Conservation (phyloP, 2,888 invertebrate species). For the Piscicola geometra region DNA sequence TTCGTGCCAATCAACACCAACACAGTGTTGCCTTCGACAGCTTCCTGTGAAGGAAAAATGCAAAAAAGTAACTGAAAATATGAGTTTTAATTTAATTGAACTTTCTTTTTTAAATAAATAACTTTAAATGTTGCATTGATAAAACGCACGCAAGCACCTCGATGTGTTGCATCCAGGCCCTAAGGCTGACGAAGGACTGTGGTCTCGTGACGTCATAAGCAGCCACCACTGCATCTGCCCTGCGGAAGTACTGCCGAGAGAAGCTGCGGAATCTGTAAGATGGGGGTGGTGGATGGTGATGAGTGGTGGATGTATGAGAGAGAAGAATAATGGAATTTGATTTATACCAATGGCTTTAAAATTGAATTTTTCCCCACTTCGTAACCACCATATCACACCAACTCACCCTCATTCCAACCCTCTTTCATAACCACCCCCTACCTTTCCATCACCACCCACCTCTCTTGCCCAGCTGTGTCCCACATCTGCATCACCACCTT, state of each 20-base stretch:
- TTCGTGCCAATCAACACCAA: constrained; percentile 60
- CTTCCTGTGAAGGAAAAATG: constrained; percentile 47
- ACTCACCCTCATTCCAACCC: too few relatives aligned
- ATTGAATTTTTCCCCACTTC: too few relatives aligned
- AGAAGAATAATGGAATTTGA: too few relatives aligned
- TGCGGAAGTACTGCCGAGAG: constrained; percentile 36
- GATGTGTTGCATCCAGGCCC: constrained; percentile 33
- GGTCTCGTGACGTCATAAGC: constrained; percentile 32
- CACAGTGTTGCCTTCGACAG: constrained; percentile 56
- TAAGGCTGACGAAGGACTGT: constrained; percentile 23
- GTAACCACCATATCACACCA: too few relatives aligned
- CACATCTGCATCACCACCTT: constrained; percentile 35
- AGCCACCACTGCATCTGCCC: constrained; percentile 32
- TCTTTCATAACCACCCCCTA: too few relatives aligned
- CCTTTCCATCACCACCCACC: constrained; percentile 15
- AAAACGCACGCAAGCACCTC: constrained; percentile 15
- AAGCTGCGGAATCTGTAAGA: constrained; percentile 34
- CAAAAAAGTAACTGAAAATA: not conserved
- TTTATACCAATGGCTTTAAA: too few relatives aligned
- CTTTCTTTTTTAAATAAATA: not conserved
- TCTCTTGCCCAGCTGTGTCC: constrained; percentile 38
- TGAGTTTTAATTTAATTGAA: not conserved
- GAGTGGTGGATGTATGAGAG: too few relatives aligned
- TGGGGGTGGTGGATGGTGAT: too few relatives aligned
- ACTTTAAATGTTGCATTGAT: not conserved